phyloP scores from a whole-genome alignment of 2,797 vertebrate genomes.

The Saxicola maurus region DNA sequence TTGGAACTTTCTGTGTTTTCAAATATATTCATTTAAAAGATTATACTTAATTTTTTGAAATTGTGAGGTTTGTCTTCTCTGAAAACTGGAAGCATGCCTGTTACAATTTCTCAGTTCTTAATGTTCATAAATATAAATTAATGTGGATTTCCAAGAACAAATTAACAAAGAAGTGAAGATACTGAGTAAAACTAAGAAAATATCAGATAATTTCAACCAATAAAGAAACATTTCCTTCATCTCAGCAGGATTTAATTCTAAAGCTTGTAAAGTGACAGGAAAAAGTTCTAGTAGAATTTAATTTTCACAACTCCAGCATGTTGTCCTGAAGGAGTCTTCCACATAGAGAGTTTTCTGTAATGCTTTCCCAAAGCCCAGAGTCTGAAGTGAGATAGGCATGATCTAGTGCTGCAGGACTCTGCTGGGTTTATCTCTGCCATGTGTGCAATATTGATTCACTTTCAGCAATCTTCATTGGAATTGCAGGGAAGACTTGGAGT shows the following conservation, averaged over 20 bases:
- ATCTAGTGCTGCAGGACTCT: not conserved
- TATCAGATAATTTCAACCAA: not conserved
- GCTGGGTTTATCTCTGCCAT: not conserved
- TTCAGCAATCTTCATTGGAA: not conserved
- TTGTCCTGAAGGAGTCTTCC: not conserved
- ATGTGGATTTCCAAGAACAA: not conserved
- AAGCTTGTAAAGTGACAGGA: not conserved
- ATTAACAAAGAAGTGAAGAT: not conserved
- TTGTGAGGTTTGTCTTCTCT: not conserved
- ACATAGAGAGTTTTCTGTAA: not conserved
- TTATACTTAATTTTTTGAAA: not conserved
- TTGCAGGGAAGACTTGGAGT: not conserved
- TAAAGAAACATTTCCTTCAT: not conserved
- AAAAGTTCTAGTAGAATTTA: not conserved
- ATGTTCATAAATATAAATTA: not conserved
- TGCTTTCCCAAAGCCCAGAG: not conserved
- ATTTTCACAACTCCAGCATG: fast-evolving
- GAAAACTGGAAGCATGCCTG: not conserved
- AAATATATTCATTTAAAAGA: not conserved
- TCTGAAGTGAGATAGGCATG: not conserved
- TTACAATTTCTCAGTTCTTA: not conserved
- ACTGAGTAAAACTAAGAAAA: not conserved
- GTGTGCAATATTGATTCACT: not conserved
- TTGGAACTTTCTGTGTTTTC: not conserved
- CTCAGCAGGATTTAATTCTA: not conserved